phyloP scores from a whole-genome alignment of 2,888 invertebrate species.

The Elmis aenea region DNA sequence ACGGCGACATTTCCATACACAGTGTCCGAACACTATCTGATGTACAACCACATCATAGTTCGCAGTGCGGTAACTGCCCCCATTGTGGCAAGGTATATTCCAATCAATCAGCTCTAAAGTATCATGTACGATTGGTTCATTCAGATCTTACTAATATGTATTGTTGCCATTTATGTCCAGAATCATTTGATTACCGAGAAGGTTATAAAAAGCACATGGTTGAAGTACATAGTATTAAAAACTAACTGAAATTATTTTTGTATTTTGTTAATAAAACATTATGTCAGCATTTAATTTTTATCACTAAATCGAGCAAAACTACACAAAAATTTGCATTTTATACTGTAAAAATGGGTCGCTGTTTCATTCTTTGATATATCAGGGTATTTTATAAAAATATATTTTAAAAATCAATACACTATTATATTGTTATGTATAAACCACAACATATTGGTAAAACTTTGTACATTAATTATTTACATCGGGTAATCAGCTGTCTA shows the following conservation, averaged over 20 bases:
- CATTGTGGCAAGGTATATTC: slow-evolving; percentile 66
- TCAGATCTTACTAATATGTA: slow-evolving; percentile 63
- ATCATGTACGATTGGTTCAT: slow-evolving; percentile 64
- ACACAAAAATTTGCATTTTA: too few species aligned
- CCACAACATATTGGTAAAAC: too few species aligned
- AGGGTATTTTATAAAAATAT: neutral
- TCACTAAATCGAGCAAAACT: too few species aligned
- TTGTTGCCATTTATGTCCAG: slow-evolving; percentile 65
- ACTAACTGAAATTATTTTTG: slow-evolving; percentile 39
- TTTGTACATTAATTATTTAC: too few species aligned
- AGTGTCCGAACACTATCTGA: slow-evolving; percentile 6
- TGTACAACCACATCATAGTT: slow-evolving; percentile 41
- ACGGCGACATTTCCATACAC: slow-evolving; percentile 9
- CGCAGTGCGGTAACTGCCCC: slow-evolving; percentile 59
- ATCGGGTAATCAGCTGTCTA: too few species aligned
- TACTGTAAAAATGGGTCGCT: too few species aligned
- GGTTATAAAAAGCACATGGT: slow-evolving; percentile 67
- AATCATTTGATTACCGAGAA: slow-evolving; percentile 64
- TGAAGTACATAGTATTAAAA: slow-evolving; percentile 60
- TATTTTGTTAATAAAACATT: slow-evolving; percentile 21
- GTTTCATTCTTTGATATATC: slow-evolving; percentile 4
- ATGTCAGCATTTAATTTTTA: too few species aligned
- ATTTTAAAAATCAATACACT: slow-evolving; percentile 8
- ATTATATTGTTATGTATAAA: slow-evolving; percentile 14
- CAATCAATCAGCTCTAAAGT: slow-evolving; percentile 65